phyloP scores from a whole-genome alignment of 2,888 invertebrate genomes.

The Ophraella communa region DNA sequence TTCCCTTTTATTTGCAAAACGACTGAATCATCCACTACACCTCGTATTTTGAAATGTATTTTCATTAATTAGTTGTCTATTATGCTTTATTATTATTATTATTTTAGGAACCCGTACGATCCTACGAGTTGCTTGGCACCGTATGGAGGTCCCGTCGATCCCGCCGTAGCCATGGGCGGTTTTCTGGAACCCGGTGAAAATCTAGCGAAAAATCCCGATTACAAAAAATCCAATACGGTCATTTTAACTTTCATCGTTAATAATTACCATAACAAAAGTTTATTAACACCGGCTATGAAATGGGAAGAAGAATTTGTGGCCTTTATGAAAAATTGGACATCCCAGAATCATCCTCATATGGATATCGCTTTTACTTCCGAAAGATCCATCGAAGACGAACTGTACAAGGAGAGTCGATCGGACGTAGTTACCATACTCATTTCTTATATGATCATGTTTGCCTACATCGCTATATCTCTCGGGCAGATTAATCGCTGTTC shows the following conservation, averaged over 20 bases:
- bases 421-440: slow-evolving; percentile 92
- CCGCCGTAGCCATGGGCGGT: slow-evolving; percentile 91
- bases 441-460: slow-evolving; percentile 97
- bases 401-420: slow-evolving; percentile 88
- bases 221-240: slow-evolving; percentile 83
- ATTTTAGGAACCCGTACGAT: slow-evolving; percentile 68
- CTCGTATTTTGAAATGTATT: too few relatives aligned
- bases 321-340: slow-evolving; percentile 82
- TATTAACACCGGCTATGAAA: slow-evolving; percentile 75
- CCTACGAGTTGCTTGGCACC: slow-evolving; percentile 75
- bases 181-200: slow-evolving; percentile 74
- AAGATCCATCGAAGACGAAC: slow-evolving; percentile 94
- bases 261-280: slow-evolving; percentile 81
- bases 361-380: slow-evolving; percentile 88
- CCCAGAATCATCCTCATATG: slow-evolving; percentile 73
- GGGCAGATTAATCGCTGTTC: slow-evolving; percentile 82
- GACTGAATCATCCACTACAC: too few relatives aligned
- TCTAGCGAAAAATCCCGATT: slow-evolving; percentile 68
- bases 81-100: too few relatives aligned
- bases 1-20: too few relatives aligned
- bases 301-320: slow-evolving; percentile 84
- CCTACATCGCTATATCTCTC: slow-evolving; percentile 92
- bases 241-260: slow-evolving; percentile 91
- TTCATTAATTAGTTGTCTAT: too few relatives aligned
- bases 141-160: slow-evolving; percentile 93